Conservation (phyloP, 2,797 vertebrate species). For the Oreochromis grahami region DNA sequence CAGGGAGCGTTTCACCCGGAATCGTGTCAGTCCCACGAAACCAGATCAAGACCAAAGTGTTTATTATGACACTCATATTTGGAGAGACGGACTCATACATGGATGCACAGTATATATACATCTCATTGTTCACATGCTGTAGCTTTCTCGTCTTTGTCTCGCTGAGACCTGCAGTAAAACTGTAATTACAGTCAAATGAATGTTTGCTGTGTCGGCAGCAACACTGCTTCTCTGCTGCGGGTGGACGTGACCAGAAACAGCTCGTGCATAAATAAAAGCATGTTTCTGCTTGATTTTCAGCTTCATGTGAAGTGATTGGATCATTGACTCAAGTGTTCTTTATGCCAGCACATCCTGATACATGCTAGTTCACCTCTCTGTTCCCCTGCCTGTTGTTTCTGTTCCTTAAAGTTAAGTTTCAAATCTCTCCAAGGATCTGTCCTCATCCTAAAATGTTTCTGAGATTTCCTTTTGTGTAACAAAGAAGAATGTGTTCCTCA, state of each 20-base stretch:
- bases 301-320: neutral
- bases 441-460: rapidly evolving
- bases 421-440: neutral
- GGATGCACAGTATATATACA: rapidly evolving
- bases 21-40: neutral
- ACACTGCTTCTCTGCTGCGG: neutral
- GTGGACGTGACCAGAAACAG: neutral
- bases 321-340: rapidly evolving
- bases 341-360: neutral
- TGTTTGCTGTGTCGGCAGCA: neutral
- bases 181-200: neutral
- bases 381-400: neutral
- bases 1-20: neutral
- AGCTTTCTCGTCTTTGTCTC: neutral
- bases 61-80: neutral
- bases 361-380: neutral
- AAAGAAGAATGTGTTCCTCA: rapidly evolving
- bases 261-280: neutral
- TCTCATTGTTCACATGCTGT: rapidly evolving
- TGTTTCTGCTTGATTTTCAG: neutral
- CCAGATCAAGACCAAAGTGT: neutral
- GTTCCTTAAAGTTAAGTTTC: neutral
- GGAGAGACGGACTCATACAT: rapidly evolving
- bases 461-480: neutral
- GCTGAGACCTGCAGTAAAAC: neutral